These are phyloP conservation scores for Tineola bisselliella DNA, from an alignment of 2,888 invertebrate species.

Conservation along the genomic window DNA sequence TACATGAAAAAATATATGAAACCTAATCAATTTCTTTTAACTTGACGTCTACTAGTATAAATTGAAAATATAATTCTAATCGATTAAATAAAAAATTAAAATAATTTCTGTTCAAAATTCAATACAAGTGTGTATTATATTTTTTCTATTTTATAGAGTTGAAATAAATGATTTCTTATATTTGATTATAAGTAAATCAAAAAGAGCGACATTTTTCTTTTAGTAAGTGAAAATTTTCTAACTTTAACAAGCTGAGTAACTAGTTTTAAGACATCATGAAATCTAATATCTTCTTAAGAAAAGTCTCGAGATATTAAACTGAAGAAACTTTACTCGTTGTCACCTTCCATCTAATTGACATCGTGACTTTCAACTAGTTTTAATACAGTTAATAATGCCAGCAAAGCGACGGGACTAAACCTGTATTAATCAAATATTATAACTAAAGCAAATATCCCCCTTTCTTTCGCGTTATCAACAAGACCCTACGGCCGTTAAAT, in stretches of 20 bases:
- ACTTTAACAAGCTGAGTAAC: neutral
- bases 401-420: too few species aligned
- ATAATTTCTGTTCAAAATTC: too few species aligned
- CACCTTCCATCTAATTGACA: neutral
- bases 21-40: too few species aligned
- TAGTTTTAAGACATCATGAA: conserved; percentile 1
- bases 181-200: neutral
- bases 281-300: neutral
- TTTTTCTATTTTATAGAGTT: too few species aligned
- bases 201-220: neutral
- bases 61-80: too few species aligned
- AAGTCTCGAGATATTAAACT: neutral
- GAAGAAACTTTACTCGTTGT: neutral
- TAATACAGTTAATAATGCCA: too few species aligned
- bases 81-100: too few species aligned
- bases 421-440: neutral
- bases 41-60: too few species aligned
- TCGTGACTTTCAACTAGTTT: too few species aligned
- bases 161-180: neutral
- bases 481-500: neutral
- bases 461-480: neutral
- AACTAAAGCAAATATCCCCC: neutral
- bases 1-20: too few species aligned
- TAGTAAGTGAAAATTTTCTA: neutral
- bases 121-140: too few species aligned